Conservation (phyloP, 2,888 invertebrate genomes). For the Allophyes oxyacanthae region DNA sequence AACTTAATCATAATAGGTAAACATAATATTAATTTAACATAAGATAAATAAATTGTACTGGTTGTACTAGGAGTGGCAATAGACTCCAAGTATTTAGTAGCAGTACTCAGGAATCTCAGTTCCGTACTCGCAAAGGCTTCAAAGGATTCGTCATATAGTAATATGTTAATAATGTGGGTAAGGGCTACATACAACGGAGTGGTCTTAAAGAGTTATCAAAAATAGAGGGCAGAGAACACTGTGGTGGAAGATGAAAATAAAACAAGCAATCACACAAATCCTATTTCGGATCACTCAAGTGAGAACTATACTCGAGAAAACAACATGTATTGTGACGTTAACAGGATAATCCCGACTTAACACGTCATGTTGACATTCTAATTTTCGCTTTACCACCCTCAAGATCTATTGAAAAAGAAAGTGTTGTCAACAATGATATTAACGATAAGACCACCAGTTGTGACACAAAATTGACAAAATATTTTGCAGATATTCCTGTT, state of each 20-base stretch:
- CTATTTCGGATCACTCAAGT: conserved; percentile 51
- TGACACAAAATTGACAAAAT: conserved; percentile 85
- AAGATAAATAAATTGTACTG: too few relatives aligned
- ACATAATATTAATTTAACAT: too few relatives aligned
- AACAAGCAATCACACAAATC: conserved; percentile 30
- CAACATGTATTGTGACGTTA: conserved; percentile 67
- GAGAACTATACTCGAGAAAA: conserved; percentile 68
- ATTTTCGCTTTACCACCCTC: conserved; percentile 73
- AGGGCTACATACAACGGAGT: too few relatives aligned
- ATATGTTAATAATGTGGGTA: too few relatives aligned
- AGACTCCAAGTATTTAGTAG: too few relatives aligned
- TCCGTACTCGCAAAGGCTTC: too few relatives aligned
- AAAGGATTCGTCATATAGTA: too few relatives aligned
- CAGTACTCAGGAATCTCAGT: too few relatives aligned
- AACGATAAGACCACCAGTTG: conserved; percentile 83
- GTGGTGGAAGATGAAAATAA: conserved; percentile 22
- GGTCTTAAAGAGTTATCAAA: too few relatives aligned
- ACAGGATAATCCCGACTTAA: conserved; percentile 66
- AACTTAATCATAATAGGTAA: too few relatives aligned
- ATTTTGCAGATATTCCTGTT: conserved; percentile 75
- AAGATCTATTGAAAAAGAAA: conserved; percentile 72
- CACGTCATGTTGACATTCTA: conserved; percentile 83
- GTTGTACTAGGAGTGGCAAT: too few relatives aligned
- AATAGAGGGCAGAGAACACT: too few relatives aligned
- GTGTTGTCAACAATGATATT: conserved; percentile 65